A percentile compares a stretch with the other conserved stretches of the same genome.
Conservation (phyloP, 2,113 vertebrate species). For the Cyphomyrus plagiostoma region DNA sequence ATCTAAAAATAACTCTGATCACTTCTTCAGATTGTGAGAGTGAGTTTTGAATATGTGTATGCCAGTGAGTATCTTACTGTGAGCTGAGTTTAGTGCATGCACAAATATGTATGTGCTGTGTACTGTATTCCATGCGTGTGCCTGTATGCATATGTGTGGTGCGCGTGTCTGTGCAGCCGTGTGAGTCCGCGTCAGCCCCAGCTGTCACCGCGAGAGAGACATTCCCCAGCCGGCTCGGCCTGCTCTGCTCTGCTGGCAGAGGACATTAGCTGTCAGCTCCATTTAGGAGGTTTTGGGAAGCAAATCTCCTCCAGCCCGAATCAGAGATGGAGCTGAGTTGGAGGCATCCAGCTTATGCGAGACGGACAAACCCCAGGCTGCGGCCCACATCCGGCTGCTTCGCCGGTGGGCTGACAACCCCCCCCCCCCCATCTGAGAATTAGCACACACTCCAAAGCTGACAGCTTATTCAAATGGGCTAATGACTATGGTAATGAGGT, state of each 20-base stretch:
- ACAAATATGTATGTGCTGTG: neutral
- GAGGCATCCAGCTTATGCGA: slow-evolving; percentile 2
- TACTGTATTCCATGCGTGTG: neutral
- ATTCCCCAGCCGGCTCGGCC: neutral
- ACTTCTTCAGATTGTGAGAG: neutral
- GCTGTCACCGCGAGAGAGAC: neutral
- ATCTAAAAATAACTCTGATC: neutral
- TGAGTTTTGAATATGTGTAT: neutral
- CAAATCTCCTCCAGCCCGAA: neutral
- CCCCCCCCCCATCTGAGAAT: neutral
- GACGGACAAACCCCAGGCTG: neutral
- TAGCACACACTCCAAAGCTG: neutral
- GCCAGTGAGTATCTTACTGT: neutral
- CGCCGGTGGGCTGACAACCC: neutral
- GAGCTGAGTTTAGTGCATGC: neutral
- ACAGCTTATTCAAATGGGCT: neutral
- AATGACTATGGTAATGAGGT: slow-evolving; percentile 13
- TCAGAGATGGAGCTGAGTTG: neutral
- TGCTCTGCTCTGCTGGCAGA: slow-evolving; percentile 8
- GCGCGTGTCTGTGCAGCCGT: neutral
- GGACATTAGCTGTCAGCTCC: slow-evolving; percentile 21
- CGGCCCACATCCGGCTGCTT: neutral
- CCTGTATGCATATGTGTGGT: neutral
- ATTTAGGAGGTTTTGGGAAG: neutral
- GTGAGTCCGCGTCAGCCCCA: neutral